Percentiles rank a stretch among this genome's conserved stretches.
phyloP scores from a whole-genome alignment of 2,797 vertebrate genomes.

The Anas bahamensis region DNA sequence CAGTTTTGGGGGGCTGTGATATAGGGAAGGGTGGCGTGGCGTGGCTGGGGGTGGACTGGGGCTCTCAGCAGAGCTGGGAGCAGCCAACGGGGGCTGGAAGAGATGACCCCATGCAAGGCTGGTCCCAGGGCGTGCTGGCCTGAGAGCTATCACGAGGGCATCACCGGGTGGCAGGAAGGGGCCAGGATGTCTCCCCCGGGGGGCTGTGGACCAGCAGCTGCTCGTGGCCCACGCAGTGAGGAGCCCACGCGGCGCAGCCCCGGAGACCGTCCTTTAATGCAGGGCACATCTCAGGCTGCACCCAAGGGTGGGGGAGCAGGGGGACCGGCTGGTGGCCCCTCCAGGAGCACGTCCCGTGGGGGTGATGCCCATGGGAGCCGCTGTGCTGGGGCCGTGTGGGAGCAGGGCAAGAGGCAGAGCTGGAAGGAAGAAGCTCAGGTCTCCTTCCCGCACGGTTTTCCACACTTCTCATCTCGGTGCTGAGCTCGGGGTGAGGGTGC shows the following conservation, averaged over 20 bases:
- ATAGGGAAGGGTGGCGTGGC: not conserved
- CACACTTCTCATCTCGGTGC: not conserved
- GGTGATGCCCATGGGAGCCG: rapidly evolving
- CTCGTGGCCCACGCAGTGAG: not conserved
- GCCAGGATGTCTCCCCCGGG: not conserved
- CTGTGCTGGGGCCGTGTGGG: not conserved
- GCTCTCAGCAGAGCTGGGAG: not conserved
- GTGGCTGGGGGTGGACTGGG: rapidly evolving
- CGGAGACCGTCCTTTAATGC: constrained; percentile 41
- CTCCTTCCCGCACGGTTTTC: not conserved
- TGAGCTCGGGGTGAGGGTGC: not conserved
- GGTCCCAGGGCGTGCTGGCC: not conserved
- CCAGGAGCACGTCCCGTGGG: rapidly evolving
- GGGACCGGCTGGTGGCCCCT: not conserved
- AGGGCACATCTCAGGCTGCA: not conserved
- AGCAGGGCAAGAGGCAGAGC: not conserved
- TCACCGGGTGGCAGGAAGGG: not conserved
- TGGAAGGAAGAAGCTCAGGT: not conserved
- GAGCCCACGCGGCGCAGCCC: rapidly evolving
- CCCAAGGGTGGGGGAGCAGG: not conserved
- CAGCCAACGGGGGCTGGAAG: not conserved
- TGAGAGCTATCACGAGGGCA: too few species aligned
- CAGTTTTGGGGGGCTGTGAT: not conserved
- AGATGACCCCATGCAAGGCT: not conserved
- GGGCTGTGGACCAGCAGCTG: not conserved